A percentile compares a stretch with the other conserved stretches of the same genome.
phyloP scores from a whole-genome alignment of 1,140 invertebrate species.

The Kradibia gibbosae region DNA sequence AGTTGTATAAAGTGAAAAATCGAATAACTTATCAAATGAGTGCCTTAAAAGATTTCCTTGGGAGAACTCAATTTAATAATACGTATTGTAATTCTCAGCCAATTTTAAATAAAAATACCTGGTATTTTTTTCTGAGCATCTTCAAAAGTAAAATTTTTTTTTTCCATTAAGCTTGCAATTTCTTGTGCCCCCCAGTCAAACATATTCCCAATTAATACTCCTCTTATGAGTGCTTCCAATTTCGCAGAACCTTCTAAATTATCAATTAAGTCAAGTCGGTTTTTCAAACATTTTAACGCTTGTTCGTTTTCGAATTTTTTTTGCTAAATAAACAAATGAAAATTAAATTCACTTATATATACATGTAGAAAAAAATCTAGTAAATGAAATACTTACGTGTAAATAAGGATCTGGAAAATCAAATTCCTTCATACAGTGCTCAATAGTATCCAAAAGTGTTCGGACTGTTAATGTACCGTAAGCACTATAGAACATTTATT shows the following conservation, averaged over 20 bases:
- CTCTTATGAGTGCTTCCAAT: constrained; percentile 75
- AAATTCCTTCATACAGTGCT: constrained; percentile 90
- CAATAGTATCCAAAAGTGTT: constrained; percentile 91
- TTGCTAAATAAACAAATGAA: constrained; percentile 71
- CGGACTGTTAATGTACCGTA: constrained; percentile 91
- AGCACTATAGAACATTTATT: constrained; percentile 76
- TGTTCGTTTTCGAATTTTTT: constrained; percentile 81
- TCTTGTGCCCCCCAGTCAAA: constrained; percentile 98
- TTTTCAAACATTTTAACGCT: constrained; percentile 74
- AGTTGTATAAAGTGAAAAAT: too few relatives aligned
- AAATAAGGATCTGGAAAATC: constrained; percentile 95
- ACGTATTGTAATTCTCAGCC: too few relatives aligned
- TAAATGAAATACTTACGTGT: constrained; percentile 74
- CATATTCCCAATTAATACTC: constrained; percentile 88
- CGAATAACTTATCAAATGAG: too few relatives aligned
- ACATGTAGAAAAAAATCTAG: neutral
- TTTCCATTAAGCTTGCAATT: constrained; percentile 87
- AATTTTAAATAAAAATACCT: constrained; percentile 69
- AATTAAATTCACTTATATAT: neutral
- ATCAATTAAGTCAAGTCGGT: constrained; percentile 74
- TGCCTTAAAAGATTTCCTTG: too few relatives aligned
- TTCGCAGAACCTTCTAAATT: constrained; percentile 72
- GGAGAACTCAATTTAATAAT: too few relatives aligned
- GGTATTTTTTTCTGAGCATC: constrained; percentile 84
- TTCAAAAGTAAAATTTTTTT: constrained; percentile 82